These are phyloP conservation scores for Periophthalmus magnuspinnatus DNA, from an alignment of 2,797 vertebrate genomes.

Conservation along the genomic window DNA sequence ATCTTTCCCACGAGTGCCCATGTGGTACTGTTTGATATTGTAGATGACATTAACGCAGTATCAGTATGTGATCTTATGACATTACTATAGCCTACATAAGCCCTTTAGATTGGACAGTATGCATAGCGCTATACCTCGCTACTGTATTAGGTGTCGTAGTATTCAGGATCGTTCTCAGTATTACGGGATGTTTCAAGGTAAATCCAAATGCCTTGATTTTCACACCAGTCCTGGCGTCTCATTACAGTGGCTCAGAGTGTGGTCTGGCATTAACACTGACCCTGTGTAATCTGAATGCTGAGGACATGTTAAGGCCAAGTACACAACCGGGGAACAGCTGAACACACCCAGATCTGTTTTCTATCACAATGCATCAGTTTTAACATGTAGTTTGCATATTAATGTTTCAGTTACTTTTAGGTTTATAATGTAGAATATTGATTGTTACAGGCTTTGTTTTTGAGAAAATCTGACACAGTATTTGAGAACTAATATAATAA, in stretches of 20 bases:
- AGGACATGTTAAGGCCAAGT: background rate
- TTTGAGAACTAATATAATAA: background rate
- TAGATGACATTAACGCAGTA: background rate
- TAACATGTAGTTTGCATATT: background rate
- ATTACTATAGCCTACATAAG: background rate
- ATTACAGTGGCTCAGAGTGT: background rate
- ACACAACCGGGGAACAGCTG: background rate
- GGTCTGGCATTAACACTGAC: background rate
- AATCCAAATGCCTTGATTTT: background rate
- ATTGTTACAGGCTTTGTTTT: background rate
- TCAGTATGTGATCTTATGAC: background rate
- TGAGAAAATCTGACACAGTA: background rate
- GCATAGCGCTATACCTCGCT: too few relatives aligned
- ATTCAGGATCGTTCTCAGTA: background rate
- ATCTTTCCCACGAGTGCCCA: too few relatives aligned
- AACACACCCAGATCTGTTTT: background rate
- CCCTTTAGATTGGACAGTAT: background rate
- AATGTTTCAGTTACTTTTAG: too few relatives aligned
- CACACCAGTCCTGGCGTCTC: background rate
- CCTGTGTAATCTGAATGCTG: background rate
- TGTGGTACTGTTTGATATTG: background rate
- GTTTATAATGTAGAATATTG: too few relatives aligned
- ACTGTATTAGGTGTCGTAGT: background rate
- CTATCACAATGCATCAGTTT: background rate
- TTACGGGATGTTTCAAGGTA: background rate